Base-by-base conservation (phyloP, 1,140 invertebrate species). In the Ceratitis capitata region DNA sequence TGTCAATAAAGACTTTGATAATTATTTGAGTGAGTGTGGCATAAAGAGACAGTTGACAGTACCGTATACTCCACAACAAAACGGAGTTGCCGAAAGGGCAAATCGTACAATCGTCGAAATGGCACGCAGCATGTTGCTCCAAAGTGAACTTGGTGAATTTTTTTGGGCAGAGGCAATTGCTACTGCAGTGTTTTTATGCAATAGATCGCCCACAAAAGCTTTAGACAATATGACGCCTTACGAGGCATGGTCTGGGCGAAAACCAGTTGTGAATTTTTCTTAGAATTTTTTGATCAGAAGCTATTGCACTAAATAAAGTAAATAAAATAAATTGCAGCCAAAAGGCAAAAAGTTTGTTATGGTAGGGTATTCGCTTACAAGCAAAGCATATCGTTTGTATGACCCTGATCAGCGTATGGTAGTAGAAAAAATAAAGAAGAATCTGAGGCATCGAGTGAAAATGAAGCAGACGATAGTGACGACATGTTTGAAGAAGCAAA, bases 141-240 rank as follows among this genome's bases (percentile, higher is more conserved):
- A 92, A 78, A 87, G 89, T 74, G 85, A 88, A 3, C 84, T 93
- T 51, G 39, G 82, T 10, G 89, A 90, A 32, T 85, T 64, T 35
- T 92, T 89, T 86, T 94, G 93, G 93, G 92, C 91, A 9, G 93
- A 93, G 87, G 92, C 92, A 7, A 83, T 91, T 1, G 86, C 88
- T 14, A 92, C 90, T 10, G 91, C 92, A 4, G 88, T 89, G 10
- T 93, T 93, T 84, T 39, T 87, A 16, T 32, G 61, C 32, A 86
- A 88, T 56, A 83, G 82, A 49, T 45, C 19, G 10, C 45, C 82
- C 12, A 83, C 45, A 51, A 83, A 51, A 42, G 82, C 82, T 19
- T 49, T 49, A 16, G 29, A 47, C 45, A 16, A 19, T 1, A 51
- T 49, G 29, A 83, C 47, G 19, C 45, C 47, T 10, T 83, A 83